Evolutionary conservation across 2,113 vertebrate species (phyloP), one percentile per base, ranked within the genome.

Genomic region (Hyaena hyaena): DNA sequence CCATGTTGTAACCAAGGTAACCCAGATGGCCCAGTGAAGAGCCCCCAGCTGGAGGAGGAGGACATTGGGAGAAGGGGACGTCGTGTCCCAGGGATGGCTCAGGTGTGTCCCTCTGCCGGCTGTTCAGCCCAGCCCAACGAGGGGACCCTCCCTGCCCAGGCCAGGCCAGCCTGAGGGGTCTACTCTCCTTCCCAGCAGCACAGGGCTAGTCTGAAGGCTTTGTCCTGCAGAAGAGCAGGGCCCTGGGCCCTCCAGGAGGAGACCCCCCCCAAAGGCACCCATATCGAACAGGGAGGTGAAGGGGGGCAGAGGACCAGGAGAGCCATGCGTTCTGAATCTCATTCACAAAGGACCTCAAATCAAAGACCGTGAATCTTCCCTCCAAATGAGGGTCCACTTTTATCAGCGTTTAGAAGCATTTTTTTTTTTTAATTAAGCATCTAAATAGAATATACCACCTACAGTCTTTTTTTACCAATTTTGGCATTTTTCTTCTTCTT

Each of bases 241-340:
- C 24, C 4, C 33, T 35, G 5, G 11, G 21, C 45, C 10, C 39
- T 79, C 45, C 48, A 24, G 73, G 66, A 71, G 50, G 24, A 95
- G 74, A 39, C 3, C 14, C 35, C 23, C 61, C 23, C 24, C 69
- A 33, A 93, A 71, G 53, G 3, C 26, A 39, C 79, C 61, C 17
- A 1, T 19, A 71, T n/a, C 4, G 26, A 39, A 21, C 33, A 10
- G 0, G 0, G 61, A 5, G 10, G 1, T 19, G 14, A 9, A 48
- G 26, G 2, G 19, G 19, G 82, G 12, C 66, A 19, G 26, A 11
- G 35, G 3, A 0, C 21, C 24, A 19, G 55, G 35, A 31, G 0
- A 23, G 68, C 28, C 76, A 23, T 1, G 1, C 12, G 7, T 53
- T 68, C 79, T 77, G 31, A 73, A 73, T 81, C 31, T 77, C n/a